phyloP scores from a whole-genome alignment of 2,113 vertebrate genomes.

The Aplodontia rufa region DNA sequence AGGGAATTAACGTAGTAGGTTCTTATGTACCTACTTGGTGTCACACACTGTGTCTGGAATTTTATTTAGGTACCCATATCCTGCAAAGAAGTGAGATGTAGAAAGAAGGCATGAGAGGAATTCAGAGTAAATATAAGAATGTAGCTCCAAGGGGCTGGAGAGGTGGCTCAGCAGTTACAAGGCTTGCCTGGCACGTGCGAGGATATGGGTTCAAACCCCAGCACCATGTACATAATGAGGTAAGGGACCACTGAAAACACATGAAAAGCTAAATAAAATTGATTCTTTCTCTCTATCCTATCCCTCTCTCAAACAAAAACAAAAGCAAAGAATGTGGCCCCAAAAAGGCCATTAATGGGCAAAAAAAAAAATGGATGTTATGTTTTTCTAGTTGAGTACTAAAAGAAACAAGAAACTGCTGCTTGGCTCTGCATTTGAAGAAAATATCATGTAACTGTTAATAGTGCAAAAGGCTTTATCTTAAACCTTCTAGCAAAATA shows the following conservation, averaged over 20 bases:
- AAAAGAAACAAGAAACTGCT: background rate
- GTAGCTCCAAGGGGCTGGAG: too few species aligned
- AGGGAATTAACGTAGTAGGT: background rate
- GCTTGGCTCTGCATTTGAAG: background rate
- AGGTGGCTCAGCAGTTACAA: too few species aligned
- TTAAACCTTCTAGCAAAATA: background rate
- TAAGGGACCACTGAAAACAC: too few species aligned
- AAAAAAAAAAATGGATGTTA: background rate
- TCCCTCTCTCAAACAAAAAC: too few species aligned
- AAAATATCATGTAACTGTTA: background rate
- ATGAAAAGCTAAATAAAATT: too few species aligned
- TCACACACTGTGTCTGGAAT: background rate
- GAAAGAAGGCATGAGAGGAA: background rate
- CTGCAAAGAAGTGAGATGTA: background rate
- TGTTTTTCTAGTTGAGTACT: background rate
- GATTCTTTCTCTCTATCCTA: too few species aligned
- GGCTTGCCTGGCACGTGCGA: too few species aligned
- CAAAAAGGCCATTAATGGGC: background rate
- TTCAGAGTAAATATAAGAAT: background rate
- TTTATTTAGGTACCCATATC: background rate
- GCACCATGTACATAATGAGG: too few species aligned
- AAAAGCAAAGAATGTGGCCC: too few species aligned
- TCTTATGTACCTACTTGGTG: background rate
- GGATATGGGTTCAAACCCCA: too few species aligned
- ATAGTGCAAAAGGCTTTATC: background rate